Evolutionary conservation across 2,797 vertebrate species (phyloP), one percentile per base, ranked within the genome.

Genomic region (Sitta carolinensis): DNA sequence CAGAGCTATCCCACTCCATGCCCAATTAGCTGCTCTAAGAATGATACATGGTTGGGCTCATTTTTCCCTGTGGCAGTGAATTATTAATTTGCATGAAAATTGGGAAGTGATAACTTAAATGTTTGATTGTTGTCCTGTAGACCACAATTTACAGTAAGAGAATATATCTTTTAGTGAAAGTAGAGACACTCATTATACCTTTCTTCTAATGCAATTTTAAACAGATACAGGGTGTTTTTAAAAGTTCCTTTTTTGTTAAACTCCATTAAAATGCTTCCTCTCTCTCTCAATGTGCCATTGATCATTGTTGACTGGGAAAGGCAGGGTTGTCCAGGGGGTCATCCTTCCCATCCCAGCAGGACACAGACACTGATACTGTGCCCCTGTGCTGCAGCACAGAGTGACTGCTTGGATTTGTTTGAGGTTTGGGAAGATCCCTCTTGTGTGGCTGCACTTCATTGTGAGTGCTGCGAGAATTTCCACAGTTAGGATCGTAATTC

Each of bases 1-100:
- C 97, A 98, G 98, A 98, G 95, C 98, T 97, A 97, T 97, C 97
- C 96, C 90, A 77, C 67, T 84, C 36, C 51, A 69, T 58, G 61
- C 81, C 61, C 43, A 70, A 13, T 91, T 90, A 76, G 64, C 82
- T 89, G 55, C 68, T 86, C 23, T 59, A 85, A 77, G 83, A 78
- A 73, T 72, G 74, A 75, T 89, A 19, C 32, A 51, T 51, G 58
- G 27, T 57, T 86, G 7, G 52, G 52, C 30, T 95, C 6, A 5
- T 62, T 94, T 91, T 84, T 54, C 64, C 67, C 61, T 40, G 27
- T 85, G 51, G 50, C 62, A 59, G 42, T 51, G 40, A 87, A 69
- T 94, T 90, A 89, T 78, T 91, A 90, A 94, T 94, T 89, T 83
- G 32, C 5, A 1, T 89, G 38, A 95, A 94, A 94, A 94, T 54